These are phyloP conservation scores for Thecophora atra DNA, from an alignment of 2,888 invertebrate genomes.

Conservation along the genomic window DNA sequence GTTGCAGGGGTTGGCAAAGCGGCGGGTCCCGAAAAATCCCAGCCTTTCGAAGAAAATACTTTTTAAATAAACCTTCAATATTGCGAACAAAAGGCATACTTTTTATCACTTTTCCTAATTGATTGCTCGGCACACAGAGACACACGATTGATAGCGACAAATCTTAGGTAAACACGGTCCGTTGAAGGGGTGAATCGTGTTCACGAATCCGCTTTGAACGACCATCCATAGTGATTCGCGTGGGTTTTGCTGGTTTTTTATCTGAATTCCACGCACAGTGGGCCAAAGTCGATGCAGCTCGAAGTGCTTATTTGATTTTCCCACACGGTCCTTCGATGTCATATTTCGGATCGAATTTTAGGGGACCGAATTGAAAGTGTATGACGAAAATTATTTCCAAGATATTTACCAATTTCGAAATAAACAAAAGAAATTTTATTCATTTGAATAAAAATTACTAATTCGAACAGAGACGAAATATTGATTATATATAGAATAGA, in stretches of 20 bases:
- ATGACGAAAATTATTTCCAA: no score
- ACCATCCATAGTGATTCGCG: slow-evolving; percentile 1
- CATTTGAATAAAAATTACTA: no score
- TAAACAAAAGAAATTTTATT: no score
- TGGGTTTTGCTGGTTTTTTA: slow-evolving; percentile 5
- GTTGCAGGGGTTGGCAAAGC: no score
- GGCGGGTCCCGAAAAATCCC: no score
- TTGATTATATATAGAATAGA: no score
- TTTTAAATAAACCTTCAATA: not conserved
- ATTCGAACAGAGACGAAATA: no score
- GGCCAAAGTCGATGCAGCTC: not conserved
- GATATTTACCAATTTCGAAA: no score
- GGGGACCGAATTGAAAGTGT: no score
- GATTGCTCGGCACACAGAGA: not conserved
- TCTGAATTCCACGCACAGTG: not conserved
- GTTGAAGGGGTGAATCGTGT: slow-evolving; percentile 15
- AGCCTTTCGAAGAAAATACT: not conserved
- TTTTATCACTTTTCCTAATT: slow-evolving; percentile 2
- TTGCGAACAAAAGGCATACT: not conserved
- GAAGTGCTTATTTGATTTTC: no score
- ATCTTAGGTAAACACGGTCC: slow-evolving; percentile 14
- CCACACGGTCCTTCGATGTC: no score
- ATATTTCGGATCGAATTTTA: no score
- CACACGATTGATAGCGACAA: not conserved
- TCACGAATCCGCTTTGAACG: slow-evolving; percentile 12